Evolutionary conservation across 1,140 invertebrate genomes (phyloP).

Genomic region (Lepidurus couesii): DNA sequence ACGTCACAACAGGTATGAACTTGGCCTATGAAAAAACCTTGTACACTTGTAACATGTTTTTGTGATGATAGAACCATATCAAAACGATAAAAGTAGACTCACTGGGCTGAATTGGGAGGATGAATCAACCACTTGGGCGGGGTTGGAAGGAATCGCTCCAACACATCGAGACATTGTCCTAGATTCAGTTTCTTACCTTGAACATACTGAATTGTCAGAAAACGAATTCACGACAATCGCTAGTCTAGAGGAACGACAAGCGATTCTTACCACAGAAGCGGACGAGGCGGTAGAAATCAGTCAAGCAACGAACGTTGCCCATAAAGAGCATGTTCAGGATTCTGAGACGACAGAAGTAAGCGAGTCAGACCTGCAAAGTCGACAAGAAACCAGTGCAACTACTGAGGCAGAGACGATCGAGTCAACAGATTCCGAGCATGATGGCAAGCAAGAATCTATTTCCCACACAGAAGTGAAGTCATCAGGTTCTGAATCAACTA

Average conservation of each 20-base stretch:
- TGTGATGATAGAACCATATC: too few relatives aligned
- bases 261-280: neutral
- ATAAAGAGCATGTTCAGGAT: neutral
- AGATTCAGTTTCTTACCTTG: too few relatives aligned
- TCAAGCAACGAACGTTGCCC: neutral
- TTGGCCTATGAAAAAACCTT: neutral
- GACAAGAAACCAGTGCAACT: neutral
- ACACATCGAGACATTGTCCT: neutral
- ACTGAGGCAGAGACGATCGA: neutral
- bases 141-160: neutral
- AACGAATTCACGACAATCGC: neutral
- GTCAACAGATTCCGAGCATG: neutral
- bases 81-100: neutral
- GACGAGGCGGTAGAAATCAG: too few relatives aligned
- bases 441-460: neutral
- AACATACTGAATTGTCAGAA: neutral
- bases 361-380: neutral
- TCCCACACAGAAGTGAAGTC: neutral
- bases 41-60: neutral
- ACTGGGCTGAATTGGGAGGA: neutral
- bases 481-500: neutral
- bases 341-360: neutral
- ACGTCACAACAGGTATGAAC: neutral
- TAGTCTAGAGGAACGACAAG: neutral
- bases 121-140: neutral